Evolutionary conservation across 2,113 vertebrate genomes (phyloP).

Genomic region (Xiphorhynchus elegans): DNA sequence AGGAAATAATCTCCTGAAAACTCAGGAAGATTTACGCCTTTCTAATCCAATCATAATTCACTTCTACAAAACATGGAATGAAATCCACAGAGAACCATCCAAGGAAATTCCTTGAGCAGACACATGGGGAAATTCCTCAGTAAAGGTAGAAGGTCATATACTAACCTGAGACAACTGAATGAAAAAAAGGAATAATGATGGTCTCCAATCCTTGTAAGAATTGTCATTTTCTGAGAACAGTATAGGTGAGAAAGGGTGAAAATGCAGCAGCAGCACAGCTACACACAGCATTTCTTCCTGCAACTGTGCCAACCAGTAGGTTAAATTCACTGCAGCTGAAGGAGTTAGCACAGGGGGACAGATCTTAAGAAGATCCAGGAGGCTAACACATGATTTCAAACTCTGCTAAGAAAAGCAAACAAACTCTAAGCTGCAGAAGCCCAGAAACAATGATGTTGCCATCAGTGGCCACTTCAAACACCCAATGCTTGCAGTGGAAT

Average conservation of each 20-base stretch:
- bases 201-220: constrained; percentile 1
- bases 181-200: background rate
- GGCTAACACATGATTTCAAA: background rate
- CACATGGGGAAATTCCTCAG: constrained; percentile 52
- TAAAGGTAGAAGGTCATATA: constrained; percentile 61
- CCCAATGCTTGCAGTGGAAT: background rate
- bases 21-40: constrained; percentile 58
- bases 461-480: background rate
- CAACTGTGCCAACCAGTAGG: background rate
- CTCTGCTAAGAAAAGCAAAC: background rate
- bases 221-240: background rate
- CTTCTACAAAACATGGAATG: constrained; percentile 39
- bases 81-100: constrained; percentile 51
- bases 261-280: background rate
- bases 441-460: background rate
- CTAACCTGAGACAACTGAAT: constrained; percentile 38
- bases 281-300: background rate
- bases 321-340: background rate
- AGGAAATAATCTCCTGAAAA: constrained; percentile 63
- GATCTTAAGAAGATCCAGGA: background rate
- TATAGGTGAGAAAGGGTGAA: background rate
- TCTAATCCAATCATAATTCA: constrained; percentile 67
- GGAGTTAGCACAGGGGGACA: background rate
- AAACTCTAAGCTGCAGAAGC: background rate
- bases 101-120: constrained; percentile 60